Percentiles rank a stretch among this genome's conserved stretches.
Evolutionary conservation across 2,888 invertebrate species (phyloP).

Genomic region (Drosophila hamatofila): DNA sequence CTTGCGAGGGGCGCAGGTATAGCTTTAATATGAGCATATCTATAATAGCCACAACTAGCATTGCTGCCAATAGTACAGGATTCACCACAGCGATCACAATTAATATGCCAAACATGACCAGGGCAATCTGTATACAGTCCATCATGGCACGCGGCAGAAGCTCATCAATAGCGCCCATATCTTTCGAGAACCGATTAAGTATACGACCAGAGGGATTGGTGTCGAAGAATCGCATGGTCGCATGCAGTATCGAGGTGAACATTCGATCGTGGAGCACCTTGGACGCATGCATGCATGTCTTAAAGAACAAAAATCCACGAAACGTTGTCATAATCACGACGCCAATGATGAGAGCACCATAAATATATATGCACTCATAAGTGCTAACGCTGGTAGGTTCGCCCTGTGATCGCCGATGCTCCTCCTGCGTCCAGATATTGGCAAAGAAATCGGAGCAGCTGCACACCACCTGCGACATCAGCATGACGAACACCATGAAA

Average conservation of each 20-base stretch:
- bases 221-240: conserved; percentile 94
- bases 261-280: conserved; percentile 92
- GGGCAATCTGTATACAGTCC: conserved; percentile 86
- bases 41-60: conserved; percentile 88
- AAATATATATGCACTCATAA: conserved; percentile 84
- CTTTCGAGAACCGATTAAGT: conserved; percentile 92
- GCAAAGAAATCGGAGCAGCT: conserved; percentile 88
- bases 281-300: conserved; percentile 91
- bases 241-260: conserved; percentile 91
- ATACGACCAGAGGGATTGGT: conserved; percentile 92
- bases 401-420: conserved; percentile 78
- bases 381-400: conserved; percentile 81
- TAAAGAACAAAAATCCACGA: conserved; percentile 90
- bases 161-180: conserved; percentile 89
- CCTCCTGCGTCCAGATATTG: conserved; percentile 87
- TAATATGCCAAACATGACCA: conserved; percentile 90
- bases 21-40: conserved; percentile 89
- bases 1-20: conserved; percentile 91
- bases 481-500: conserved; percentile 85
- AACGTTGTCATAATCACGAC: conserved; percentile 86
- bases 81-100: conserved; percentile 90
- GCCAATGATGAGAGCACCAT: conserved; percentile 83
- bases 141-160: conserved; percentile 86
- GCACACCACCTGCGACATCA: conserved; percentile 87
- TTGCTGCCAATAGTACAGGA: conserved; percentile 89